A percentile compares a stretch with the other conserved stretches of the same genome.
Conservation (phyloP, 1,140 invertebrate genomes). For the Papilio xuthus region DNA sequence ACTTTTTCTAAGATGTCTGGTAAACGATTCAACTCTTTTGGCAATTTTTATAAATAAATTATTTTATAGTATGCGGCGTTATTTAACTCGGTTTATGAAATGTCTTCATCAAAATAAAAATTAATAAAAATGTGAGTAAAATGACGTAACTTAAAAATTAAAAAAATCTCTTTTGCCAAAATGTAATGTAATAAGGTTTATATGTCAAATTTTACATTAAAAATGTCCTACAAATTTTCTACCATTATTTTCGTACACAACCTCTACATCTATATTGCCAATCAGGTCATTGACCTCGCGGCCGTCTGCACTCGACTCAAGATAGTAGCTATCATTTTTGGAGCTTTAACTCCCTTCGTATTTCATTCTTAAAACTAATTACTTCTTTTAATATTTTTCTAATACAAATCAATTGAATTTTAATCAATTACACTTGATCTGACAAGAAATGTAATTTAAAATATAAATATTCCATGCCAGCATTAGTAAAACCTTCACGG, state of each 20-base stretch:
- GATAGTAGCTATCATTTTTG: not conserved
- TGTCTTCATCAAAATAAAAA: too few relatives aligned
- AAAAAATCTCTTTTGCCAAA: not conserved
- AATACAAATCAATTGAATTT: not conserved
- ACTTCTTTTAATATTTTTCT: not conserved
- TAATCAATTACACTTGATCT: not conserved
- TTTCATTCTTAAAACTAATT: not conserved
- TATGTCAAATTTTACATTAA: not conserved
- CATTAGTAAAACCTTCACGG: slow-evolving; percentile 14
- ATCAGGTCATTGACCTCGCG: slow-evolving; percentile 7
- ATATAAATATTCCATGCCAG: not conserved
- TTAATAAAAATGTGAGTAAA: not conserved
- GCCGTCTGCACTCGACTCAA: not conserved
- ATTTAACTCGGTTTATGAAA: too few relatives aligned
- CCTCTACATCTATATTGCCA: not conserved
- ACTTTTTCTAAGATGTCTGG: not conserved
- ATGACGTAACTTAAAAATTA: not conserved
- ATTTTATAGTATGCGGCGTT: too few relatives aligned
- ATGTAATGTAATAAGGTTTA: not conserved
- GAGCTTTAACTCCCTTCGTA: not conserved
- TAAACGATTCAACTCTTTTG: too few relatives aligned
- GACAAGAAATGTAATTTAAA: not conserved
- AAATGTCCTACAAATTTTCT: not conserved
- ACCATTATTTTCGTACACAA: not conserved
- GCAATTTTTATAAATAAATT: too few relatives aligned